A percentile compares a stretch with the other conserved stretches of the same genome.
phyloP scores from a whole-genome alignment of 2,113 vertebrate genomes.

The sheep (Ovis aries) region DNA sequence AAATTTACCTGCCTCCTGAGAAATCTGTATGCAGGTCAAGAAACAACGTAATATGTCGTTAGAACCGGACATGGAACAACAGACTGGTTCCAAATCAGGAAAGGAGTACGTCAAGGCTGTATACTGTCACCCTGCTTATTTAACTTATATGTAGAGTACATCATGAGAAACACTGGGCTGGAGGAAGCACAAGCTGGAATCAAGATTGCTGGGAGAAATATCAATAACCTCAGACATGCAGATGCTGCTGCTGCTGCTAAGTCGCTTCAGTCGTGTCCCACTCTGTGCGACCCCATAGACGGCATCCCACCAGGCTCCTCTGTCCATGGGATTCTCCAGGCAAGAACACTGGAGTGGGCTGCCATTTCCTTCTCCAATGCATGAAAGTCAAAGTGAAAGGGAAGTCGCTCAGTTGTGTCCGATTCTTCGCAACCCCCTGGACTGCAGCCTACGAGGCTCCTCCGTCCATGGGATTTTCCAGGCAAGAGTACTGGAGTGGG shows the following conservation, averaged over 20 bases:
- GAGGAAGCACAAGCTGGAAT: background rate
- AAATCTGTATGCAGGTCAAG: background rate
- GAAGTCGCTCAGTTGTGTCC: too few species aligned
- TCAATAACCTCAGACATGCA: background rate
- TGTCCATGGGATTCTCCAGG: too few species aligned
- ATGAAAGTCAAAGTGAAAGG: too few species aligned
- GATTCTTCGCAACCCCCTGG: fast-evolving
- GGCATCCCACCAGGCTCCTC: too few species aligned
- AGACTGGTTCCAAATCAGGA: background rate
- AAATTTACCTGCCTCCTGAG: background rate
- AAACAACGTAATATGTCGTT: background rate
- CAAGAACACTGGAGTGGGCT: too few species aligned
- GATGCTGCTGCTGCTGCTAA: background rate
- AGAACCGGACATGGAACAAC: background rate
- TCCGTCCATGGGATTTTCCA: too few species aligned
- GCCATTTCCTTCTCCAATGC: too few species aligned
- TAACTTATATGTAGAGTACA: background rate
- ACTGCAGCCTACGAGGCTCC: too few species aligned
- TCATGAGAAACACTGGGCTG: background rate
- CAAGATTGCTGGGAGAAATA: background rate
- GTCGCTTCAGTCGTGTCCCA: too few species aligned
- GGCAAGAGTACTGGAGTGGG: too few species aligned
- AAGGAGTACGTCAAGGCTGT: background rate
- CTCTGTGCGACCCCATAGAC: too few species aligned
- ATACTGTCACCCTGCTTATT: background rate